phyloP scores from a whole-genome alignment of 2,113 vertebrate species.

The Amphilophus citrinellus region DNA sequence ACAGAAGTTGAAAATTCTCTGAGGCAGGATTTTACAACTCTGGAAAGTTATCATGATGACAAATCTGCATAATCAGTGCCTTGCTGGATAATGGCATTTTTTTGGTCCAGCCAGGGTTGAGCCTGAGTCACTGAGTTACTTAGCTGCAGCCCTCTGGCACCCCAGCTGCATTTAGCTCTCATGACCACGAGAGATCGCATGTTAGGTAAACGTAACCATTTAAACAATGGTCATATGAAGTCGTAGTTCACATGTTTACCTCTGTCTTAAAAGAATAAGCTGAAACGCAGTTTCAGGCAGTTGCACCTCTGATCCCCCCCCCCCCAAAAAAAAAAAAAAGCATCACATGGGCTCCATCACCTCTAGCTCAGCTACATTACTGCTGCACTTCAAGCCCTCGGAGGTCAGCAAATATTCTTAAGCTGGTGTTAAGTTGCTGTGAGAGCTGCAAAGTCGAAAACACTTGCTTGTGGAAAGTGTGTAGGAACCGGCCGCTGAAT shows the following conservation, averaged over 20 bases:
- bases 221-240: not conserved
- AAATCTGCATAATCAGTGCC: not conserved
- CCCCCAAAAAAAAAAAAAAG: not conserved
- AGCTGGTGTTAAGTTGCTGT: conserved; percentile 32
- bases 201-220: not conserved
- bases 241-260: not conserved
- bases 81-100: not conserved
- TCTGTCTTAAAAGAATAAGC: not conserved
- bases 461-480: conserved; percentile 22
- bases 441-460: conserved; percentile 18
- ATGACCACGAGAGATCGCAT: not conserved
- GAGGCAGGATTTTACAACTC: not conserved
- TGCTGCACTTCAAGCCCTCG: not conserved
- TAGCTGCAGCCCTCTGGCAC: not conserved
- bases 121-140: not conserved
- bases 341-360: not conserved
- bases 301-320: not conserved
- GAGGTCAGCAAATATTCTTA: conserved; percentile 39
- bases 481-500: conserved; percentile 25
- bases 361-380: not conserved
- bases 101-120: not conserved
- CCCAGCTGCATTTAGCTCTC: not conserved
- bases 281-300: conserved; percentile 12
- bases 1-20: not conserved
- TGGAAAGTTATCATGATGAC: not conserved